These are phyloP conservation scores for Sialis lutaria DNA, from an alignment of 2,888 invertebrate genomes.

Conservation along the genomic window DNA sequence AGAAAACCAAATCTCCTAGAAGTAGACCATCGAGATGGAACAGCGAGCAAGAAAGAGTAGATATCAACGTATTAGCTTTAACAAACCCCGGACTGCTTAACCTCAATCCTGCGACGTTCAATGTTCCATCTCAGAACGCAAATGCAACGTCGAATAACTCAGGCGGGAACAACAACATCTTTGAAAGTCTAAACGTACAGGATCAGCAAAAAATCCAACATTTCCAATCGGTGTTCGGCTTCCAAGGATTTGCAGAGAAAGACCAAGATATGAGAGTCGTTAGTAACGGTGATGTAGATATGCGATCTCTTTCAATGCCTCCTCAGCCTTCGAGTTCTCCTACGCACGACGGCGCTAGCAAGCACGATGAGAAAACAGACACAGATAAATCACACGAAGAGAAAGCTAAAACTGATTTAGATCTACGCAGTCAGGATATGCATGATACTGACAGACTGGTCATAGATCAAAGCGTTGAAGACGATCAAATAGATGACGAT, in stretches of 20 bases:
- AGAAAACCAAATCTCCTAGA: constrained; percentile 8
- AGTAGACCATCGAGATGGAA: constrained; percentile 25
- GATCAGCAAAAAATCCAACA: constrained; percentile 10
- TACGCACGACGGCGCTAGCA: neutral
- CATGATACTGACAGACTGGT: neutral
- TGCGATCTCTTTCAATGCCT: constrained; percentile 19
- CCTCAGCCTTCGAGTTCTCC: constrained; percentile 4
- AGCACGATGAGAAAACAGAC: neutral
- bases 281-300: constrained; percentile 26
- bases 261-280: constrained; percentile 26
- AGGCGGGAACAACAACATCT: constrained; percentile 5
- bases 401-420: constrained; percentile 1
- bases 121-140: neutral
- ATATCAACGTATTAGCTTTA: neutral
- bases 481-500: constrained; percentile 34
- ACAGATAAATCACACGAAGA: constrained; percentile 1
- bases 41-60: constrained; percentile 4
- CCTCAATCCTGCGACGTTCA: neutral
- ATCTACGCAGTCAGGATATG: neutral
- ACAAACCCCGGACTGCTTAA: neutral
- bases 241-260: constrained; percentile 18
- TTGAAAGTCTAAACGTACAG: constrained; percentile 7
- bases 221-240: constrained; percentile 12
- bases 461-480: constrained; percentile 36
- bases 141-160: neutral